Evolutionary conservation across 2,797 vertebrate genomes (phyloP).

Genomic region (Anabacerthia variegaticeps): DNA sequence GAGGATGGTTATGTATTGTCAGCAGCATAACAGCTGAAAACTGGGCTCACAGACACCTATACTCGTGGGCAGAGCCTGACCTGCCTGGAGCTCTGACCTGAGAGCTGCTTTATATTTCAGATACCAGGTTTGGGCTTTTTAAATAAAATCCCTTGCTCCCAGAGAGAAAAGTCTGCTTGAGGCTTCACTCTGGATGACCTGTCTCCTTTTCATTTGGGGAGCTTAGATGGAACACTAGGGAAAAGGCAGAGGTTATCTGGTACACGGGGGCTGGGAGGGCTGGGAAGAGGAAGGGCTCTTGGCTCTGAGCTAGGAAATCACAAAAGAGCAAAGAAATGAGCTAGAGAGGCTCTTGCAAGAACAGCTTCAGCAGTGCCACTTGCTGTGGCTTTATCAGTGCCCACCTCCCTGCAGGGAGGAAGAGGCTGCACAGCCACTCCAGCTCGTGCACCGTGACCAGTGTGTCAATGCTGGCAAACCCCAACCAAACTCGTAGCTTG

Average conservation of each 20-base stretch:
- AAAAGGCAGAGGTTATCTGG: not conserved
- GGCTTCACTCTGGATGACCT: not conserved
- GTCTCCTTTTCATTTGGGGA: not conserved
- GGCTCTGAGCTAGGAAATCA: not conserved
- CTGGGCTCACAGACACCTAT: rapidly evolving
- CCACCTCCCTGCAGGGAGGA: not conserved
- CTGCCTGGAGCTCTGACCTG: not conserved
- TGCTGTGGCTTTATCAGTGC: not conserved
- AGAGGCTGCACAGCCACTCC: rapidly evolving
- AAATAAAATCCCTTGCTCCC: not conserved
- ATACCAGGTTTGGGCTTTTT: not conserved
- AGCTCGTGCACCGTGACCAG: not conserved
- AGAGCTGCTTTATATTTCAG: not conserved
- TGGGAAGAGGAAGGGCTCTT: not conserved
- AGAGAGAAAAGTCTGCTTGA: not conserved
- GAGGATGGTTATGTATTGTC: not conserved
- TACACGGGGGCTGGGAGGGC: not conserved
- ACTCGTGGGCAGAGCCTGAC: not conserved
- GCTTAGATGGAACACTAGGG: not conserved
- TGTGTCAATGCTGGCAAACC: not conserved
- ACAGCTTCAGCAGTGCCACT: not conserved
- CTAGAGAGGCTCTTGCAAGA: not conserved
- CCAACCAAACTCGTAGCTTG: not conserved
- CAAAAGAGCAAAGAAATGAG: not conserved
- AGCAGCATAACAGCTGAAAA: not conserved